Base-by-base conservation (phyloP, 2,113 vertebrate genomes). In the Ranitomeya imitator region DNA sequence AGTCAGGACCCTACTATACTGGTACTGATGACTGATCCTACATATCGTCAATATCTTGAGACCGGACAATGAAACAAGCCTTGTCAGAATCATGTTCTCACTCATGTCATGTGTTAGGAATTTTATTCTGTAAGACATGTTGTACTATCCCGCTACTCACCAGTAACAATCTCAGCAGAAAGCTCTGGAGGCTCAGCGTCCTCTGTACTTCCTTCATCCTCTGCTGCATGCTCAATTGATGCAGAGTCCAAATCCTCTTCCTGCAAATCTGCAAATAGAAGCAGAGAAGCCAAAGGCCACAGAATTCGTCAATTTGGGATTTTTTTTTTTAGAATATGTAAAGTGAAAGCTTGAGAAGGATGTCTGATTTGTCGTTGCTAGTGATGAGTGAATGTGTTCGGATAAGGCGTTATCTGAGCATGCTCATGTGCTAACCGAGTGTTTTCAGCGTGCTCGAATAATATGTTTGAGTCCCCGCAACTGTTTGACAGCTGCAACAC, bases 211-310 rank as follows among this genome's bases (percentile, higher is more conserved):
- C 15, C 63, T 7, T 16, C 63, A 57, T 80, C n/a, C 7, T 87
- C 86, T 31, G 26, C 63, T 54, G 1, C 63, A 16, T 79, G 45
- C 1, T 31, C 23, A 15, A 65, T 57, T 55, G 86, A 87, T 18
- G 45, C 15, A 71, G 61, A 80, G 18, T 57, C 61, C 37, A 63
- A 5, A 12, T 87, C 78, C 10, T 87, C 86, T 13, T 87, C 23
- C 1, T 31, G 63, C n/a, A 79, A 16, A 6, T 69, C 86, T 87
- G 60, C 21, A 19, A 19, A 69, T 45, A 19, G 12, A 54, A 59
- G 16, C 31, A 71, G n/a, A 31, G 14, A 60, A 15, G 13, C 13
- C 2, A 65, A 16, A 76, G 1, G 16, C 2, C n/a, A 19, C 16
- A 6, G 16, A 18, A 37, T 18, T 16, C 19, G n/a, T 65, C 5